A percentile compares a stretch with the other conserved stretches of the same genome.
Evolutionary conservation across 2,888 invertebrate species (phyloP).

Genomic region (Carpatolechia fugitivella): DNA sequence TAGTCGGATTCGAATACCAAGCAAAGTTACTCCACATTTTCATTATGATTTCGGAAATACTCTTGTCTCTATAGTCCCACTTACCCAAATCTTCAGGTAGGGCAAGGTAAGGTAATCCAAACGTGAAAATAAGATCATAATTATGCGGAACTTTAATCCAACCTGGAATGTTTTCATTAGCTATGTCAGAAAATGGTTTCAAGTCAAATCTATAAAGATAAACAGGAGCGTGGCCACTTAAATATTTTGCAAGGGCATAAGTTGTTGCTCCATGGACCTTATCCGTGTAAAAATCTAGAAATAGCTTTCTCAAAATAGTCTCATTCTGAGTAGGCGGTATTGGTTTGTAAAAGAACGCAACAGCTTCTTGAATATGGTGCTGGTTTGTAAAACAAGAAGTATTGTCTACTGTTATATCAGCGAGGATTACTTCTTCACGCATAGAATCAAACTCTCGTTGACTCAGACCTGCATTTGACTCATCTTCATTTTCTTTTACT

Average conservation of each 20-base stretch:
- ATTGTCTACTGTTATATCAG: constrained; percentile 79
- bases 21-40: constrained; percentile 89
- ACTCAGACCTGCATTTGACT: constrained; percentile 79
- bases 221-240: constrained; percentile 81
- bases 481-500: constrained; percentile 73
- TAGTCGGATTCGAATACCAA: constrained; percentile 85
- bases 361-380: constrained; percentile 84
- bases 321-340: constrained; percentile 82
- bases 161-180: constrained; percentile 83
- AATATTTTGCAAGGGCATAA: constrained; percentile 82
- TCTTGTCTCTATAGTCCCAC: constrained; percentile 89
- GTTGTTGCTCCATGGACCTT: constrained; percentile 86
- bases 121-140: constrained; percentile 89
- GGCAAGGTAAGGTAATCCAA: constrained; percentile 88
- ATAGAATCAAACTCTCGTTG: constrained; percentile 80
- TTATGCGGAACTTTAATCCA: constrained; percentile 91
- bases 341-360: constrained; percentile 87
- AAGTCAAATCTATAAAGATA: constrained; percentile 88
- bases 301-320: constrained; percentile 80
- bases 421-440: constrained; percentile 81
- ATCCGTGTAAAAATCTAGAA: constrained; percentile 86
- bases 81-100: constrained; percentile 78
- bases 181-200: constrained; percentile 83
- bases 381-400: constrained; percentile 81
- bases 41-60: constrained; percentile 89